Base-by-base conservation (phyloP, 2,888 invertebrate species). In the Scotopteryx bipunctaria region DNA sequence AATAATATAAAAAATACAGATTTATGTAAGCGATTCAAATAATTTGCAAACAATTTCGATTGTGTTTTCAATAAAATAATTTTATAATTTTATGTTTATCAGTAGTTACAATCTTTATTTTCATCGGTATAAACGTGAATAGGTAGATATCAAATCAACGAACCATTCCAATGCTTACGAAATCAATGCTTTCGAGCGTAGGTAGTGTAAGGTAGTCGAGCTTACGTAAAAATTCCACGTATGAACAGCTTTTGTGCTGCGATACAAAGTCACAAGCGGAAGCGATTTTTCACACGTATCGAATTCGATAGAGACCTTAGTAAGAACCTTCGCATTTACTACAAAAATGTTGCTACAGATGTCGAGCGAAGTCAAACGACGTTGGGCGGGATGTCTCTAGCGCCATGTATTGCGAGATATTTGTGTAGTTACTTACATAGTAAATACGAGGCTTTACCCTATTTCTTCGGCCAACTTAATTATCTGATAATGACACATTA, bases 201-300 rank as follows among this genome's bases (percentile, higher is more conserved):
- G 77, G 76, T 71, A 72, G 72, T 64, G 65, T 66, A 65, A 67
- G 58, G 64, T 66, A 61, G 61, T 55, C 55, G 64, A 69, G 74
- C 75, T 87, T 81, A 83, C 84, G 85, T 87, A 88, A 88, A 88
- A 86, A 83, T 81, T 86, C 84, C 86, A 88, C 88, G 86, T 87
- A 82, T 80, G 75, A 75, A 73, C 64, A 63, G 60, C 59, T 71
- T 67, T 71, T 57, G 63, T 61, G 58, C 21, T 54, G 38, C 32
- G 59, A 9, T 64, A 52, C 2, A 47, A 73, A 74, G 60, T 57
- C 1, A 64, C 16, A 43, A 63, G 59, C 43, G 31, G 9, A 16
- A 46, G 62, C 60, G 62, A 32, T 53, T 32, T 41, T 15, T n/a
- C n/a, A n/a, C n/a, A n/a, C n/a, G n/a, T n/a, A n/a, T n/a, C n/a